Conservation (phyloP, 2,888 invertebrate genomes). For the Mongoloraphidia duomilia region DNA sequence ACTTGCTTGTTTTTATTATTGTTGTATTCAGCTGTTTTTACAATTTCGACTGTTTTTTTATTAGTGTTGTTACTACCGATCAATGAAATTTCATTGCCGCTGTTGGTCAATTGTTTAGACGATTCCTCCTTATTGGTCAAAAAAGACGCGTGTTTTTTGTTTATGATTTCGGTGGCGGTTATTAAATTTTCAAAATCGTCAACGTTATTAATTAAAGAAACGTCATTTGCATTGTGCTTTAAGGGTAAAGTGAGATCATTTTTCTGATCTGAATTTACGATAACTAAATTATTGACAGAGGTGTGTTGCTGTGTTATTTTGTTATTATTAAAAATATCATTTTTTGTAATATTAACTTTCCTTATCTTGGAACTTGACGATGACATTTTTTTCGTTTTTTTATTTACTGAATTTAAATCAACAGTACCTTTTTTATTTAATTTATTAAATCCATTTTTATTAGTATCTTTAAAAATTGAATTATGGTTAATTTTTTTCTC, state of each 20-base stretch:
- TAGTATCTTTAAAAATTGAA: not conserved
- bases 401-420: not conserved
- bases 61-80: slow-evolving; percentile 19
- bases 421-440: not conserved
- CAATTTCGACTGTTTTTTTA: slow-evolving; percentile 22
- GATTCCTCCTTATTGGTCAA: slow-evolving; percentile 22
- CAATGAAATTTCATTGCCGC: too few species aligned
- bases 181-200: slow-evolving; percentile 40
- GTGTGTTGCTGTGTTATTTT: slow-evolving; percentile 1
- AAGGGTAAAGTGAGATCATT: not conserved
- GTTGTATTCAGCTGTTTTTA: slow-evolving; percentile 23
- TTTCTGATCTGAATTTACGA: not conserved
- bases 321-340: slow-evolving; percentile 14
- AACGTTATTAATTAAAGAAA: slow-evolving; percentile 23
- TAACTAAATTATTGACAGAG: not conserved
- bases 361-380: slow-evolving; percentile 6
- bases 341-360: slow-evolving; percentile 1
- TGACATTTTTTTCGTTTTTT: not conserved
- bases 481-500: not conserved
- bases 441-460: not conserved
- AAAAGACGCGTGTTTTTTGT: slow-evolving; percentile 27
- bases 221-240: too few species aligned
- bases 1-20: not conserved
- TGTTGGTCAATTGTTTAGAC: not conserved
- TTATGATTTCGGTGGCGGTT: slow-evolving; percentile 40